Evolutionary conservation across 2,888 invertebrate species (phyloP), one percentile per base, ranked within the genome.

Genomic region (Eristalis arbustorum): DNA sequence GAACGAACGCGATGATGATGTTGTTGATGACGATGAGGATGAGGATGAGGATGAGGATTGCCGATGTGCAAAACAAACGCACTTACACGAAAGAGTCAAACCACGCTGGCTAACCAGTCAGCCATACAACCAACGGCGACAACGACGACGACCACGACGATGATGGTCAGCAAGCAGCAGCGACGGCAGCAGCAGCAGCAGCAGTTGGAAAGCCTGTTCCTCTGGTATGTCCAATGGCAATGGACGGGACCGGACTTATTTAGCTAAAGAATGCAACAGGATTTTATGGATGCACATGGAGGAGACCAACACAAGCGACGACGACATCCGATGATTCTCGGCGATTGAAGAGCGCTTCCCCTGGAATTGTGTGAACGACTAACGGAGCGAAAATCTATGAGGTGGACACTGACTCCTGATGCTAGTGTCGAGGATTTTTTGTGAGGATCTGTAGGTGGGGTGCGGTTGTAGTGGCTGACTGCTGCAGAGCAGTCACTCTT

Each of bases 231-330:
- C 77, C 78, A 83, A 75, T 83, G 83, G 78, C 87, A 87, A 87
- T 67, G 83, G 49, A 83, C 83, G 82, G n/a, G 69, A 75, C 72
- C 83, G 78, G 74, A 83, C 83, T 63, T 79, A 87, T 83, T 82
- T 82, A 87, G 87, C 72, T 63, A 28, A 87, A 79, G 79, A 83
- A 87, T 87, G 87, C 87, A 87, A 79, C 87, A 87, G 87, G 87
- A 87, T 87, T 83, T 87, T 71, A 72, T 83, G 49, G 87, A 83
- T 87, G 83, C 77, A 81, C 71, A n/a, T n/a, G n/a, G n/a, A n/a
- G 71, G 18, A 49, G 18, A 18, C n/a, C 18, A 6, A 18, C 49
- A 18, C 49, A 49, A 49, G 8, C 18, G 18, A 18, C 18, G 18
- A 49, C 49, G 18, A 18, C 18, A 49, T 49, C 18, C 49, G 49